These are phyloP conservation scores for Pipra filicauda DNA, from an alignment of 2,113 vertebrate genomes.

Conservation along the genomic window DNA sequence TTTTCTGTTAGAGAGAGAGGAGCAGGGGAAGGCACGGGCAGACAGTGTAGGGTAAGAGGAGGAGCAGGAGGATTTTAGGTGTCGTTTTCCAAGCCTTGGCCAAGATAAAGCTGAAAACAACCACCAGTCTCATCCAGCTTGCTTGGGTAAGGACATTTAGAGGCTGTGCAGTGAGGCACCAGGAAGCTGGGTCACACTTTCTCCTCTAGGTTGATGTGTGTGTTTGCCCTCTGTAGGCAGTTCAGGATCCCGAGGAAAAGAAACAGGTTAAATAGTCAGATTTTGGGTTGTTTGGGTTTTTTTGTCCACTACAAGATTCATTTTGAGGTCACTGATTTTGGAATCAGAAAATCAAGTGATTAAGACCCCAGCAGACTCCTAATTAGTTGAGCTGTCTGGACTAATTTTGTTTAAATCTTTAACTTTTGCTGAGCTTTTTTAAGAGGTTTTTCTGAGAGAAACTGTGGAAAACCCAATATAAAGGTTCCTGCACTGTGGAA, in stretches of 20 bases:
- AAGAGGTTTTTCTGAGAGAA: background rate
- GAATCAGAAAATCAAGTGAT: background rate
- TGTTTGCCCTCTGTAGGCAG: background rate
- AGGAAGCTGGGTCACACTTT: background rate
- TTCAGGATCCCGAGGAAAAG: background rate
- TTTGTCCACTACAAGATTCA: background rate
- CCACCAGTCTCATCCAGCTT: background rate
- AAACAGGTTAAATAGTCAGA: background rate
- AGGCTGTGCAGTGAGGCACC: background rate
- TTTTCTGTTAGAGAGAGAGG: background rate
- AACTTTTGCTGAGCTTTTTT: background rate
- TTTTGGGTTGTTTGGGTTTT: background rate
- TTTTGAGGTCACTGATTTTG: background rate
- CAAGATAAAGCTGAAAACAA: background rate
- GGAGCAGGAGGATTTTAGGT: background rate
- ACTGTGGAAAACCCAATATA: background rate
- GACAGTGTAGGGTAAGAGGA: rapidly evolving
- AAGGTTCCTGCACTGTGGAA: background rate
- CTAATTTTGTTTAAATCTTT: background rate
- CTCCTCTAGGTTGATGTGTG: background rate
- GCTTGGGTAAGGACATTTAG: background rate
- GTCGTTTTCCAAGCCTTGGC: background rate
- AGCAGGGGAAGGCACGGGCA: background rate
- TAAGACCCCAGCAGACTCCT: background rate
- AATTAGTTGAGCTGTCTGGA: background rate